Evolutionary conservation across 2,797 vertebrate genomes (phyloP).

Genomic region (Toxotes lorentzi): DNA sequence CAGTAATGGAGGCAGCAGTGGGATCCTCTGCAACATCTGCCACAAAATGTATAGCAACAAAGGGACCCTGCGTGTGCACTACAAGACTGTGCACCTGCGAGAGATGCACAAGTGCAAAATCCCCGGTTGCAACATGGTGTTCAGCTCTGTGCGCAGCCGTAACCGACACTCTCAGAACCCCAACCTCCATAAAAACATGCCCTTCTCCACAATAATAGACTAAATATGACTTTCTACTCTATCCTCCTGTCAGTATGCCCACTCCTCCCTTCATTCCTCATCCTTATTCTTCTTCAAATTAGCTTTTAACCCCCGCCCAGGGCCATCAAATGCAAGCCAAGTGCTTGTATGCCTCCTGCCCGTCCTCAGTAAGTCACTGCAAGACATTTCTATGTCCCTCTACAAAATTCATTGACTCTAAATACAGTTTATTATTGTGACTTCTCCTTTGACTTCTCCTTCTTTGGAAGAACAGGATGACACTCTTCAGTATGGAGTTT

Average conservation of each 20-base stretch:
- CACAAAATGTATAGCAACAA: constrained; percentile 99
- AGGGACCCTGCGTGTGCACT: constrained; percentile 97
- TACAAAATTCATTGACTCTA: constrained; percentile 72
- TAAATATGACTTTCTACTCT: constrained; percentile 80
- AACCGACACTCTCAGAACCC: constrained; percentile 99
- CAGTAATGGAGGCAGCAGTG: constrained; percentile 88
- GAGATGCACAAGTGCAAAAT: constrained; percentile 99
- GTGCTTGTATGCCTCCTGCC: constrained; percentile 67
- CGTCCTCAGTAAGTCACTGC: constrained; percentile 64
- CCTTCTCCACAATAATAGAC: constrained; percentile 93
- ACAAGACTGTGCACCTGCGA: constrained; percentile 97
- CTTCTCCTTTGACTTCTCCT: constrained; percentile 80
- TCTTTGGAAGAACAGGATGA: constrained; percentile 80
- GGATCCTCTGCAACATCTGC: constrained; percentile 98
- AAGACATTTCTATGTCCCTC: constrained; percentile 72
- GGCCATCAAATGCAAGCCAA: constrained; percentile 69
- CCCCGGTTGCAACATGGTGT: constrained; percentile 98
- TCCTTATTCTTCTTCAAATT: constrained; percentile 69
- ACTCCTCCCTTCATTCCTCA: constrained; percentile 66
- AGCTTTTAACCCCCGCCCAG: constrained; percentile 65
- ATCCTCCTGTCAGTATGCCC: constrained; percentile 70
- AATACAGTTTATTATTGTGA: constrained; percentile 77
- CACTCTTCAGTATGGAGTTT: constrained; percentile 72
- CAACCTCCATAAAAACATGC: constrained; percentile 98
- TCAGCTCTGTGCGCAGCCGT: constrained; percentile 97